phyloP scores from a whole-genome alignment of 2,797 vertebrate species.

The Notamacropus eugenii region DNA sequence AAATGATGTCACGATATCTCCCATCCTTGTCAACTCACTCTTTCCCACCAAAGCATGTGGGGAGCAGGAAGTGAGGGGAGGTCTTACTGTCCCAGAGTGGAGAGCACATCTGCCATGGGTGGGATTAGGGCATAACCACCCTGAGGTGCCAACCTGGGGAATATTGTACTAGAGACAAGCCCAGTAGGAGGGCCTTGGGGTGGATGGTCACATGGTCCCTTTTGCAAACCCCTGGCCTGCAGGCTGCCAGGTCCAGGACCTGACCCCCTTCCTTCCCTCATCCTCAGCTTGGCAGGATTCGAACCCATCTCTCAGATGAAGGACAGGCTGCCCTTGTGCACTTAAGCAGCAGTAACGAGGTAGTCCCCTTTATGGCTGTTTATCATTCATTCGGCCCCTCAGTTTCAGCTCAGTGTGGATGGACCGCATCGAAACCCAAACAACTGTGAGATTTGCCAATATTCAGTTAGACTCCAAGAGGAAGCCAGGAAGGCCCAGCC shows the following conservation, averaged over 20 bases:
- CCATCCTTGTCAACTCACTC: not conserved
- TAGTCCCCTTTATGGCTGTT: not conserved
- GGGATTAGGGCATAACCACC: not conserved
- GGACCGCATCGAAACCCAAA: no score
- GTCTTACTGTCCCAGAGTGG: not conserved
- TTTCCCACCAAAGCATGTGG: not conserved
- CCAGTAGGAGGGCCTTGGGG: rapidly evolving
- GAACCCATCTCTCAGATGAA: not conserved
- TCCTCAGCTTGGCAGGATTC: not conserved
- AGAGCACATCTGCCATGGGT: not conserved
- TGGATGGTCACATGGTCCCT: not conserved
- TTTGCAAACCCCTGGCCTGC: no score
- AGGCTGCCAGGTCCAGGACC: not conserved
- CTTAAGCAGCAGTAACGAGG: no score
- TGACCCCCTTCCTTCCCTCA: not conserved
- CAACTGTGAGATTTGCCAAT: no score
- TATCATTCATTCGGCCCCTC: not conserved
- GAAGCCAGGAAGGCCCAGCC: not conserved
- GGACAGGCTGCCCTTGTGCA: not conserved
- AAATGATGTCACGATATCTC: not conserved
- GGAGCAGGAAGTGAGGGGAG: not conserved
- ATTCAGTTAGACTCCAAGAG: no score
- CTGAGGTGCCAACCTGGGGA: rapidly evolving
- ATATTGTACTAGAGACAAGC: not conserved
- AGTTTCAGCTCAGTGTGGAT: not conserved